A percentile compares a stretch with the other conserved stretches of the same genome.
Conservation (phyloP, 2,888 invertebrate genomes). For the Sarcophaga carnaria region DNA sequence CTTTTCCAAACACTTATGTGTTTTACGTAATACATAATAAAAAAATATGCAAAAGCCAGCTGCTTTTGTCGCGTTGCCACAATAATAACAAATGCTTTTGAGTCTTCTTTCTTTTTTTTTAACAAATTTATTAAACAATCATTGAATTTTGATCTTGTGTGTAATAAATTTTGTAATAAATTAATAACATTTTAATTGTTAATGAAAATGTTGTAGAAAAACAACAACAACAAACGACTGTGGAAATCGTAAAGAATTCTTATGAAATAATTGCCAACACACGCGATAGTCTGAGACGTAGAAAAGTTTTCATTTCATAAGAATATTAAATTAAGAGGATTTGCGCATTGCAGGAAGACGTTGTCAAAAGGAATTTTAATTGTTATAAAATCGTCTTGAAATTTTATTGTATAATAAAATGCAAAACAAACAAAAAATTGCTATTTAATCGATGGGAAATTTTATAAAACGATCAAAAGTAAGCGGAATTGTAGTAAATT, state of each 20-base stretch:
- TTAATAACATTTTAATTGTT: slow-evolving; percentile 46
- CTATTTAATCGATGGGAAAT: too few relatives aligned
- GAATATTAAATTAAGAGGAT: slow-evolving; percentile 38
- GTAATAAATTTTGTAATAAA: slow-evolving; percentile 62
- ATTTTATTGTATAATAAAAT: neutral
- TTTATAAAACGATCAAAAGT: too few relatives aligned
- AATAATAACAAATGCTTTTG: neutral
- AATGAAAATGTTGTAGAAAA: slow-evolving; percentile 2
- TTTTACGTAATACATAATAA: slow-evolving; percentile 9
- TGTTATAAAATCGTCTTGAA: slow-evolving; percentile 10
- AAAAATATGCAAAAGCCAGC: neutral
- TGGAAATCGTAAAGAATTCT: slow-evolving; percentile 20
- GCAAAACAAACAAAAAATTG: too few relatives aligned
- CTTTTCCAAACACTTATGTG: neutral
- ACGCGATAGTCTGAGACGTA: too few relatives aligned
- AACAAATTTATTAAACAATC: slow-evolving; percentile 58
- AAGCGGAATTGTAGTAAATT: too few relatives aligned
- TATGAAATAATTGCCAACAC: slow-evolving; percentile 52
- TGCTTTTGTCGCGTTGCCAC: neutral
- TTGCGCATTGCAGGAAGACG: neutral
- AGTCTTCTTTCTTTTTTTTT: neutral
- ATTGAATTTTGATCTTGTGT: slow-evolving; percentile 61
- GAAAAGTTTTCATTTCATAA: neutral
- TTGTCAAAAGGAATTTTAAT: slow-evolving; percentile 34
- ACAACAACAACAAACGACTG: slow-evolving; percentile 13